Base-by-base conservation (phyloP, 2,888 invertebrate genomes). In the Hydroisotoma schaefferi region DNA sequence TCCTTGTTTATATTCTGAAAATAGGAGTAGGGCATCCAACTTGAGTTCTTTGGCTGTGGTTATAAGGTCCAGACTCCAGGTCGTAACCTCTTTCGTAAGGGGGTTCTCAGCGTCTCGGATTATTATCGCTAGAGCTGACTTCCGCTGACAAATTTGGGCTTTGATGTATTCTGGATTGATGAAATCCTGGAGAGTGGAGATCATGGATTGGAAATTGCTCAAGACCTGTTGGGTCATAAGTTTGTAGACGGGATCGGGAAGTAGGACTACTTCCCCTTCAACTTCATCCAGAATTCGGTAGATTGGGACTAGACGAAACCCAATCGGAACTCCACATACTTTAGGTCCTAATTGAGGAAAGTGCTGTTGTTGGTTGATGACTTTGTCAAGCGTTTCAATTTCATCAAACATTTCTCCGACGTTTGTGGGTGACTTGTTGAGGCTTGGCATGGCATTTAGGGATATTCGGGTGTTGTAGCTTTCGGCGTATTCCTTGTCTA, bases 31-130 rank as follows among this genome's bases (percentile, higher is more conserved):
- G 1, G 53, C 52, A 8, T 25, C 47, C 1, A 2, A 6, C 26
- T 53, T 23, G 5, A 58, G 27, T 8, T 18, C 27, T 18, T 23
- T 18, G 0, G 58, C 58, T 1, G 15, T 2, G 1, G 22, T 15
- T 2, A 25, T 5, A 15, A 28, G 6, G n/a, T 40, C 26, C 5
- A 12, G 33, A 18, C 46, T 33, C 4, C 25, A 18, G 1, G 2
- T 20, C n/a, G 22, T 10, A 3, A 58, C 29, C 18, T 37, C 33
- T 10, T 25, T 37, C 3, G 58, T 58, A 1, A 58, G n/a, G 8
- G 58, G 58, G 38, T 58, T 58, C 10, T 27, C 29, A 15, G 44
- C 46, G 8, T 58, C 53, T 12, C 25, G 12, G 15, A 58, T 46
- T 15, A 58, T 33, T 1, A 46, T 29, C 15, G 40, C 15, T 3